phyloP scores from a whole-genome alignment of 2,888 invertebrate genomes.

The Mesorhabditis belari region DNA sequence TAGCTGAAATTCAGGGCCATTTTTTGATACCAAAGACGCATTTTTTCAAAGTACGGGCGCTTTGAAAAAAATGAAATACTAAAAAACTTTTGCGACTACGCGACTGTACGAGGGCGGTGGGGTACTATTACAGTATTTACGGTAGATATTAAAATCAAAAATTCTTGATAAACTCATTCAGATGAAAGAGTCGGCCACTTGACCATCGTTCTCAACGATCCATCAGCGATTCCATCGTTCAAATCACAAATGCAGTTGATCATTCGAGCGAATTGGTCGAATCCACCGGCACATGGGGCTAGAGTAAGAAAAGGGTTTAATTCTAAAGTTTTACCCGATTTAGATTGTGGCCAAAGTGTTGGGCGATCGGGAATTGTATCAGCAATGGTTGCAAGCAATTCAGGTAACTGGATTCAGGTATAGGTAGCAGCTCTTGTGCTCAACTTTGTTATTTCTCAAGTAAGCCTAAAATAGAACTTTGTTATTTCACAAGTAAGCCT shows the following conservation, averaged over 20 bases:
- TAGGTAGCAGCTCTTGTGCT: conserved; percentile 1
- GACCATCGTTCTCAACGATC: conserved; percentile 69
- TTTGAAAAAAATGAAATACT: no score
- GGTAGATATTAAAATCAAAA: no score
- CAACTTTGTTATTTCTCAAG: background rate
- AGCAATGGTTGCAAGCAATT: conserved; percentile 67
- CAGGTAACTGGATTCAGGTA: conserved; percentile 8
- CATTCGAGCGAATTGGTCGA: conserved; percentile 63
- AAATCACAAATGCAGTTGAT: conserved; percentile 59
- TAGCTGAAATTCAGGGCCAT: no score
- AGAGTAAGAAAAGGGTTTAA: no score
- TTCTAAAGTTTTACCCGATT: no score
- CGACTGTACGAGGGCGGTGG: no score
- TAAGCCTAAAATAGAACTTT: background rate
- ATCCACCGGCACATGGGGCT: conserved; percentile 92
- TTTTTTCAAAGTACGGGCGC: no score
- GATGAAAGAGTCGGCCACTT: conserved; percentile 92
- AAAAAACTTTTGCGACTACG: no score
- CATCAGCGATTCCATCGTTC: conserved; percentile 63
- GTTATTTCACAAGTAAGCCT: background rate
- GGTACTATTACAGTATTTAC: no score
- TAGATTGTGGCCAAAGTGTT: conserved; percentile 78
- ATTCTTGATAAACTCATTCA: conserved; percentile 93
- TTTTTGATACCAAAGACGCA: no score
- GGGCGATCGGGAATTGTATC: conserved; percentile 67